These are phyloP conservation scores for Zosterops pallidus DNA, from an alignment of 2,113 vertebrate genomes.

Conservation along the genomic window DNA sequence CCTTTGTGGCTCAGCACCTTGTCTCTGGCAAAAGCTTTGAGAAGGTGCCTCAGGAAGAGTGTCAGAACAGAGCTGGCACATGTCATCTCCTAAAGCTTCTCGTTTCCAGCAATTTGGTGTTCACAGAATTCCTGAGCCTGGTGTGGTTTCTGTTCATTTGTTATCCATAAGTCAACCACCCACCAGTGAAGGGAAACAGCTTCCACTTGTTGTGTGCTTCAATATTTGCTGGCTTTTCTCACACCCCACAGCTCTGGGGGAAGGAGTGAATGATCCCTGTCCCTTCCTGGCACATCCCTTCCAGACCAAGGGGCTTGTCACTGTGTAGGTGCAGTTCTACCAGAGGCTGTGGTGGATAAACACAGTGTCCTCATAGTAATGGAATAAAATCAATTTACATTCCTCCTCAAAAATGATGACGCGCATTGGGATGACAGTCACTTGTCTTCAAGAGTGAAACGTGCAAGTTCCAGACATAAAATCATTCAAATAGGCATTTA, in stretches of 20 bases:
- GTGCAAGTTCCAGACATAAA: neutral
- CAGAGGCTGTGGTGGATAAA: neutral
- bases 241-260: neutral
- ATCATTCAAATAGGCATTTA: neutral
- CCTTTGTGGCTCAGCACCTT: neutral
- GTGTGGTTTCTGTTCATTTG: neutral
- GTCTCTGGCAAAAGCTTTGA: neutral
- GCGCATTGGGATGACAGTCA: neutral
- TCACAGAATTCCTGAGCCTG: neutral
- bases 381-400: neutral
- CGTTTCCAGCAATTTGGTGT: neutral
- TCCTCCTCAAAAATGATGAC: neutral
- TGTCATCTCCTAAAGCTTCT: neutral
- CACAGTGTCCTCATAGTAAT: neutral
- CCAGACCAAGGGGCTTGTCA: neutral
- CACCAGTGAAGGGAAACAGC: neutral
- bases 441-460: neutral
- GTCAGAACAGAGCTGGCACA: neutral
- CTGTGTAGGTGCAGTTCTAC: neutral
- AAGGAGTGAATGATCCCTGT: neutral
- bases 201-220: neutral
- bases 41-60: neutral
- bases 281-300: neutral
- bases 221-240: neutral
- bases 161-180: neutral